phyloP scores from a whole-genome alignment of 2,113 vertebrate species.

The Gymnogyps californianus region DNA sequence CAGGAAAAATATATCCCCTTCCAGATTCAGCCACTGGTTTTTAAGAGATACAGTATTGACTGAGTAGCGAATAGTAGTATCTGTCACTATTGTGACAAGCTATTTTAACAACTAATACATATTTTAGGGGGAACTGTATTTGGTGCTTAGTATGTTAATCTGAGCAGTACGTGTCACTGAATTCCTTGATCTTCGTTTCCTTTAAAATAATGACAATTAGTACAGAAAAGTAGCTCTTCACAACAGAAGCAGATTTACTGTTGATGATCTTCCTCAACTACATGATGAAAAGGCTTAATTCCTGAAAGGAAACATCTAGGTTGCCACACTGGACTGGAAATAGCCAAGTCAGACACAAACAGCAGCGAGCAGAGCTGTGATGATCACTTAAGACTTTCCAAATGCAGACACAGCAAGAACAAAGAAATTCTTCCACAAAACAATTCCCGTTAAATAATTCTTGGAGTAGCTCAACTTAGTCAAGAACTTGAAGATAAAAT shows the following conservation, averaged over 20 bases:
- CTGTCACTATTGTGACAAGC: not conserved
- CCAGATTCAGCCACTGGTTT: not conserved
- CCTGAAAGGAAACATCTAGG: not conserved
- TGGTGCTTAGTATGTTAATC: not conserved
- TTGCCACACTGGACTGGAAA: not conserved
- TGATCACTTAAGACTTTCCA: not conserved
- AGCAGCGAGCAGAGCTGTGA: not conserved
- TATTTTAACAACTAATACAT: not conserved
- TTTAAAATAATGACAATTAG: not conserved
- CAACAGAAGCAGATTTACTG: not conserved
- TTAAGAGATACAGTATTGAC: not conserved
- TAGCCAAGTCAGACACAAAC: not conserved
- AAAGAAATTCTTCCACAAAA: not conserved
- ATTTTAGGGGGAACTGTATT: not conserved
- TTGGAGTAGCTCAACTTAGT: not conserved
- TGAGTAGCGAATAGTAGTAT: not conserved
- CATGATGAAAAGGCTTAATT: not conserved
- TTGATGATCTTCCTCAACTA: not conserved
- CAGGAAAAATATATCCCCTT: not conserved
- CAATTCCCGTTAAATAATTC: not conserved
- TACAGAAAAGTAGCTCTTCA: not conserved
- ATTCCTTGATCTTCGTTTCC: not conserved
- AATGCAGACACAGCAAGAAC: not conserved
- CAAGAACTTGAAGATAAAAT: conserved; percentile 3
- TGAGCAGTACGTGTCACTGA: not conserved